phyloP scores from a whole-genome alignment of 1,140 invertebrate genomes.

The Agrilus planipennis region DNA sequence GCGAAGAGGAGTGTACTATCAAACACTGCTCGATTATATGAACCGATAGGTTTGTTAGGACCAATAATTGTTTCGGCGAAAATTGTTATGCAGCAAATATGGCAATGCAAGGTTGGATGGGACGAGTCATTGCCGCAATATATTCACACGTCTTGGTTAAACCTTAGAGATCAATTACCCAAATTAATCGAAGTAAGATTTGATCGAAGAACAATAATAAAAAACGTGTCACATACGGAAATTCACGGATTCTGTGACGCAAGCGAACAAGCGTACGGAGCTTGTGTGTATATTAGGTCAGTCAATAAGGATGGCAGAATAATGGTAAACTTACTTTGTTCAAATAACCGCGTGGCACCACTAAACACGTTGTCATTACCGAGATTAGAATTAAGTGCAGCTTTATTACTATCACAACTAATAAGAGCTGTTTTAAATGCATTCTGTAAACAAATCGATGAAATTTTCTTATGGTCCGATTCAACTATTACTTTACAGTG shows the following conservation, averaged over 20 bases:
- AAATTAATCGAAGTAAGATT: constrained; percentile 1
- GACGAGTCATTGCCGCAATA: constrained; percentile 15
- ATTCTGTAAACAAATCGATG: background rate
- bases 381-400: constrained; percentile 31
- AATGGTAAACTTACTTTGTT: constrained; percentile 2
- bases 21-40: too few relatives aligned
- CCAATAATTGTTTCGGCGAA: too few relatives aligned
- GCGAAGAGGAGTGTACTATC: constrained; percentile 17
- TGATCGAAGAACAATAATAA: background rate
- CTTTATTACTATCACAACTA: constrained; percentile 22
- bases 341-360: constrained; percentile 30
- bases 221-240: constrained; percentile 4
- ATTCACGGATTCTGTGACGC: constrained; percentile 12
- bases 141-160: constrained; percentile 11
- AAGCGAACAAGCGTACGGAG: constrained; percentile 9
- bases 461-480: constrained; percentile 15
- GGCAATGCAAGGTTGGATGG: too few relatives aligned
- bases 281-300: constrained; percentile 11
- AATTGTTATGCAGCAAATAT: too few relatives aligned
- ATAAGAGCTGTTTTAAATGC: background rate
- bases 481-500: constrained; percentile 15
- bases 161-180: background rate
- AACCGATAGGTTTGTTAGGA: too few relatives aligned
- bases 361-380: constrained; percentile 28
- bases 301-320: too few relatives aligned